A percentile compares a stretch with the other conserved stretches of the same genome.
Conservation (phyloP, 2,888 invertebrate species). For the Troglohyphantes excavatus region DNA sequence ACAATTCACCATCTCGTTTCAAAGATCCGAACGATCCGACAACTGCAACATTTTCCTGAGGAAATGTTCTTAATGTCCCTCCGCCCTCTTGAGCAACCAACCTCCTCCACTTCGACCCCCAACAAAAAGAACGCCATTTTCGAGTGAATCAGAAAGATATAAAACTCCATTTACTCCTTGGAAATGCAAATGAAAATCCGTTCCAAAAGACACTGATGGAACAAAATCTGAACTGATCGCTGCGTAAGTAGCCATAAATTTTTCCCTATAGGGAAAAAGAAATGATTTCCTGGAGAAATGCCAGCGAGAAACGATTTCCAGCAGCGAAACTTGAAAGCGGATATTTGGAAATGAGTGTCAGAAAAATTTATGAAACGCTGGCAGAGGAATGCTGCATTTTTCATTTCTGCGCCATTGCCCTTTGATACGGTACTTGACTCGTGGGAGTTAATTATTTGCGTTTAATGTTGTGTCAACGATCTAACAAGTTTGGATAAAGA, state of each 20-base stretch:
- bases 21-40: background rate
- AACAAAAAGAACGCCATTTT: background rate
- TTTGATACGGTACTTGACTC: background rate
- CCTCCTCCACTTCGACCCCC: background rate
- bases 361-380: constrained; percentile 1
- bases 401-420: background rate
- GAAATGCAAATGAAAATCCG: constrained; percentile 28
- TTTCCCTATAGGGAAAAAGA: background rate
- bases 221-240: constrained; percentile 22
- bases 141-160: constrained; percentile 12
- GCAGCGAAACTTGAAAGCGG: background rate
- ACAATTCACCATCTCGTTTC: too few species aligned
- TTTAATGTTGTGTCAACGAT: background rate
- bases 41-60: background rate
- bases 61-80: background rate
- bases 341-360: constrained; percentile 9
- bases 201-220: constrained; percentile 9
- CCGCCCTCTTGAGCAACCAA: background rate
- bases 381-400: background rate
- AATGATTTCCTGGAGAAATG: constrained; percentile 1
- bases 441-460: background rate
- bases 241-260: constrained; percentile 3
- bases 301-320: background rate
- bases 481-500: background rate
- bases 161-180: background rate